A percentile compares a stretch with the other conserved stretches of the same genome.
These are phyloP conservation scores for Microtus ochrogaster DNA, from an alignment of 2,113 vertebrate species.

Conservation along the genomic window DNA sequence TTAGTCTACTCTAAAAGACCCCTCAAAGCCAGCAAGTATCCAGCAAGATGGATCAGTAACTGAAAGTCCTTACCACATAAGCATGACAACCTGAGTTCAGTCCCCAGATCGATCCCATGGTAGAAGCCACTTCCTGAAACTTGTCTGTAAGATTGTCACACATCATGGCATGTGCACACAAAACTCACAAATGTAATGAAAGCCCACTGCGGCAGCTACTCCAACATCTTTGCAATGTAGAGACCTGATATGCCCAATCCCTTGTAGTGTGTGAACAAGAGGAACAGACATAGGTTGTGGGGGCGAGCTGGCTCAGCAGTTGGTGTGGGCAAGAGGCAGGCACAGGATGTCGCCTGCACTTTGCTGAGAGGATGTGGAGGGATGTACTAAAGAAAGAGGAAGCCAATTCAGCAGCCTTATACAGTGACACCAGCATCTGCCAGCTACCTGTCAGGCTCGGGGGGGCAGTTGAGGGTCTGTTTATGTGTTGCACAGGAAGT, in stretches of 20 bases:
- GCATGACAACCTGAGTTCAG: neutral
- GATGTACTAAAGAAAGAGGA: constrained; percentile 44
- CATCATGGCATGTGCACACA: neutral
- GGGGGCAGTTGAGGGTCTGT: neutral
- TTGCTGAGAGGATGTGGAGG: neutral
- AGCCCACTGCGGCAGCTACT: neutral
- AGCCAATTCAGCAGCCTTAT: neutral
- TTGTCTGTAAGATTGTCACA: neutral
- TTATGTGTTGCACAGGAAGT: neutral
- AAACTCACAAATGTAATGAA: neutral
- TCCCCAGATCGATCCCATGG: neutral
- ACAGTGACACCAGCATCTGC: neutral
- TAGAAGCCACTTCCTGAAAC: neutral
- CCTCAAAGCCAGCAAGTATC: neutral
- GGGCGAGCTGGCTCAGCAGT: neutral
- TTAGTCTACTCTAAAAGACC: neutral
- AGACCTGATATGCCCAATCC: neutral
- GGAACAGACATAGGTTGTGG: neutral
- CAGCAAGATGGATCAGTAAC: neutral
- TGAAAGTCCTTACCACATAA: neutral
- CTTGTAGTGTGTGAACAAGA: neutral
- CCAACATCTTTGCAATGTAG: neutral
- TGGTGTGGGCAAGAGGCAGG: constrained; percentile 3
- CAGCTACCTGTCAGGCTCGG: neutral
- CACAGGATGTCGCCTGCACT: constrained; percentile 29